These are phyloP conservation scores for Lordiphosa andalusiaca DNA, from an alignment of 2,888 invertebrate species.

Conservation along the genomic window DNA sequence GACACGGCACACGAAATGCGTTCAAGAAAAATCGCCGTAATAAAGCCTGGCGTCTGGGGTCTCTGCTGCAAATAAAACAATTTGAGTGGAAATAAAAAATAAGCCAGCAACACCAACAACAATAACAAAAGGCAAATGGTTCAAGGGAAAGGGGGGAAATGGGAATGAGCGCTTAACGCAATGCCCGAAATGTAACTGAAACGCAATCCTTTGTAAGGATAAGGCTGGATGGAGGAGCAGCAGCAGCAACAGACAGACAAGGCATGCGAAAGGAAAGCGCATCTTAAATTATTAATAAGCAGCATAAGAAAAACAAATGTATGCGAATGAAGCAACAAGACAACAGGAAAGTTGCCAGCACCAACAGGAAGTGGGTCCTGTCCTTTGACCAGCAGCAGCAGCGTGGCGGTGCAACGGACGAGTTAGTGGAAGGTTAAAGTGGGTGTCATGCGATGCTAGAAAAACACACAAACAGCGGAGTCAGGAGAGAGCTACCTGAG, in stretches of 20 bases:
- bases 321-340: constrained; percentile 52
- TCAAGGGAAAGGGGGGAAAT: constrained; percentile 18
- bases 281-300: constrained; percentile 74
- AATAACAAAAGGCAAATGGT: constrained; percentile 14
- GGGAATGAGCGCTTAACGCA: constrained; percentile 59
- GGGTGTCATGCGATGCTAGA: constrained; percentile 17
- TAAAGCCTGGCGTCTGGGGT: constrained; percentile 59
- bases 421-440: constrained; percentile 19
- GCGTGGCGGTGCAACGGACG: constrained; percentile 25
- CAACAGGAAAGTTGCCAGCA: constrained; percentile 20
- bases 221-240: too few relatives aligned
- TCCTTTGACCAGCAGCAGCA: constrained; percentile 7
- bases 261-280: constrained; percentile 56
- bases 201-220: constrained; percentile 69
- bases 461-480: not conserved
- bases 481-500: constrained; percentile 14
- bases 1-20: constrained; percentile 58
- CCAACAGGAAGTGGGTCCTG: constrained; percentile 28
- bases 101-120: constrained; percentile 30
- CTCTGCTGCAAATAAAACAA: constrained; percentile 69
- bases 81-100: constrained; percentile 75
- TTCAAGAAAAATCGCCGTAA: constrained; percentile 75
- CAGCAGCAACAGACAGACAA: constrained; percentile 23
- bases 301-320: constrained; percentile 72
- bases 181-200: constrained; percentile 60